Conservation (phyloP, 2,888 invertebrate genomes). For the Ametastegia equiseti region DNA sequence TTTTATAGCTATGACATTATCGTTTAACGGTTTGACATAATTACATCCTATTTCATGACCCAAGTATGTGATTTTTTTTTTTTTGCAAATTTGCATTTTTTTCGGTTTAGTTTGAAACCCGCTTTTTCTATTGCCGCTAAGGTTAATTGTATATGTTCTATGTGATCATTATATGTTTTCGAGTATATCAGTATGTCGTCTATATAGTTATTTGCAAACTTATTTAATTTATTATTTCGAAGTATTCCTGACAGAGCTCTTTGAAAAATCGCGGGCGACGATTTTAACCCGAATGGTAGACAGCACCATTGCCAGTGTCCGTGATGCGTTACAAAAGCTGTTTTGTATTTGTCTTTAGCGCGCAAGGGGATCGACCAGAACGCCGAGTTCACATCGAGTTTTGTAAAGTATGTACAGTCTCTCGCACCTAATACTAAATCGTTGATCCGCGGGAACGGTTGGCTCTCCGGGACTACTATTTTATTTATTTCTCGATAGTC, state of each 20-base stretch:
- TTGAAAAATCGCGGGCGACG: constrained; percentile 56
- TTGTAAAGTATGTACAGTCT: constrained; percentile 52
- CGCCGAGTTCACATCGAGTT: constrained; percentile 21
- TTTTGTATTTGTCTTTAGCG: constrained; percentile 55
- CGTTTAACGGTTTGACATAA: not conserved
- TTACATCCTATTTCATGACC: not conserved
- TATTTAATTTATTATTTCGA: not conserved
- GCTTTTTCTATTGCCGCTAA: not conserved
- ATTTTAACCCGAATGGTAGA: constrained; percentile 57
- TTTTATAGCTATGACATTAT: not conserved
- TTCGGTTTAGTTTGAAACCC: not conserved
- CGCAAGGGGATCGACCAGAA: constrained; percentile 27
- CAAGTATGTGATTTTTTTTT: not conserved
- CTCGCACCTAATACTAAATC: constrained; percentile 50
- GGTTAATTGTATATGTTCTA: not conserved
- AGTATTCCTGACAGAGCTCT: not conserved
- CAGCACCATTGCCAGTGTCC: constrained; percentile 58
- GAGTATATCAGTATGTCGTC: not conserved
- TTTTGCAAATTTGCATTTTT: constrained; percentile 1
- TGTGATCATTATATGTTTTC: not conserved
- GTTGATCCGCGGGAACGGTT: constrained; percentile 54
- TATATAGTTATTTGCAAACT: not conserved
- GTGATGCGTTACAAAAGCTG: constrained; percentile 56
- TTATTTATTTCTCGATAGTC: constrained; percentile 52
- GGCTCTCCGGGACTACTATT: constrained; percentile 51